These are phyloP conservation scores for Zonitis immaculata DNA, from an alignment of 2,888 invertebrate species.

Conservation along the genomic window DNA sequence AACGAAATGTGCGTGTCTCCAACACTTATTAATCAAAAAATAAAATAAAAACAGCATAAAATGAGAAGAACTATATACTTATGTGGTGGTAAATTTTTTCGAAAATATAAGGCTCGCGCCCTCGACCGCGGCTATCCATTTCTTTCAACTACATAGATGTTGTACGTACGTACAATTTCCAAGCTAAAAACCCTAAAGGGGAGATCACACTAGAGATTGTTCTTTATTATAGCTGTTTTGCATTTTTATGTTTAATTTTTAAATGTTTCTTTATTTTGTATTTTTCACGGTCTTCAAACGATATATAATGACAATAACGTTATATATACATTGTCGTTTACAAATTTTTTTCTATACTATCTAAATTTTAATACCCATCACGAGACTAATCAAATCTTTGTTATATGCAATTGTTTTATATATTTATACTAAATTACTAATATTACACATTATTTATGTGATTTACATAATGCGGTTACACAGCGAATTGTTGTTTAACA, in stretches of 20 bases:
- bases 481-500: constrained; percentile 16
- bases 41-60: not conserved
- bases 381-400: not conserved
- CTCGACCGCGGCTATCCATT: constrained; percentile 21
- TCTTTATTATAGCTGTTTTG: constrained; percentile 42
- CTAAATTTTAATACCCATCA: too few relatives aligned
- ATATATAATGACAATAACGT: constrained; percentile 22
- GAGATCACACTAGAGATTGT: constrained; percentile 41
- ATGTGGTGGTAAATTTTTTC: too few relatives aligned
- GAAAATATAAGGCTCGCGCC: too few relatives aligned
- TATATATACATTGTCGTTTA: not conserved
- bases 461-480: constrained; percentile 12
- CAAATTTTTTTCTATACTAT: not conserved
- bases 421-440: constrained; percentile 9
- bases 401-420: not conserved
- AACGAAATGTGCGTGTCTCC: constrained; percentile 47
- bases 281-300: constrained; percentile 30
- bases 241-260: constrained; percentile 42
- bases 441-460: constrained; percentile 19
- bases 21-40: constrained; percentile 46
- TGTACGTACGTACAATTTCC: constrained; percentile 32
- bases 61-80: constrained; percentile 14
- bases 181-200: constrained; percentile 25
- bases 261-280: constrained; percentile 22
- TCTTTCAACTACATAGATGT: constrained; percentile 40